A percentile compares a stretch with the other conserved stretches of the same genome.
These are phyloP conservation scores for Drosophila testacea DNA, from an alignment of 2,888 invertebrate genomes.

Conservation along the genomic window DNA sequence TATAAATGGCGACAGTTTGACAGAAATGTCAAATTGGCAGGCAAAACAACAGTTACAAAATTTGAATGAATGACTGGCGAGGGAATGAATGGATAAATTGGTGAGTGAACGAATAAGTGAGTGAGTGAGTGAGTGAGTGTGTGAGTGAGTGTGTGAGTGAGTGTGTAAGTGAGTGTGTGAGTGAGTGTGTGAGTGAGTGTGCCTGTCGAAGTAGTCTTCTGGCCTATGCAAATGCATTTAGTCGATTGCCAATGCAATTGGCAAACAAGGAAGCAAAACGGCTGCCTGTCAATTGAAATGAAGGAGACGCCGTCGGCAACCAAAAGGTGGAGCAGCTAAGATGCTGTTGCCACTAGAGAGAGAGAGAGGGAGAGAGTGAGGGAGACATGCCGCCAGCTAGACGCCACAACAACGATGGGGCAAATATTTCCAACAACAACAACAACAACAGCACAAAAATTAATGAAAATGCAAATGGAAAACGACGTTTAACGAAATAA, in stretches of 20 bases:
- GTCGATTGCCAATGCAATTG: conserved; percentile 70
- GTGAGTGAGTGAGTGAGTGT: conserved; percentile 20
- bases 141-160: conserved; percentile 12
- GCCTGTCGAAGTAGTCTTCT: conserved; percentile 39
- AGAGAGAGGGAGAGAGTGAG: too few species aligned
- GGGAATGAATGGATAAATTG: conserved; percentile 55
- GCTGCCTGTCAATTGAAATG: conserved; percentile 70
- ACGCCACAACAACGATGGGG: conserved; percentile 32
- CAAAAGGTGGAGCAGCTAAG: conserved; percentile 45
- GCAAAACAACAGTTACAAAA: conserved; percentile 71
- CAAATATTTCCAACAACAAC: conserved; percentile 27
- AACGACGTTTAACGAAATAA: conserved; percentile 57
- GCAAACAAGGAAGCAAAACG: conserved; percentile 74
- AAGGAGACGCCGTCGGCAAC: conserved; percentile 50
- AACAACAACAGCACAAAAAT: conserved; percentile 29
- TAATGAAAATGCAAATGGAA: conserved; percentile 68
- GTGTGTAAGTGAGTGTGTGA: conserved; percentile 5
- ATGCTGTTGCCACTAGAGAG: conserved; percentile 33
- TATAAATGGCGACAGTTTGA: conserved; percentile 50
- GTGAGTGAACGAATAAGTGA: conserved; percentile 21
- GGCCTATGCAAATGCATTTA: conserved; percentile 64
- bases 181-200: conserved; percentile 22
- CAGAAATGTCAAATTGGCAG: conserved; percentile 77
- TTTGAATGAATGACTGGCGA: conserved; percentile 65
- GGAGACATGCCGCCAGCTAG: conserved; percentile 39